Evolutionary conservation across 2,113 vertebrate species (phyloP).

Genomic region (Poeciliopsis occidentalis): DNA sequence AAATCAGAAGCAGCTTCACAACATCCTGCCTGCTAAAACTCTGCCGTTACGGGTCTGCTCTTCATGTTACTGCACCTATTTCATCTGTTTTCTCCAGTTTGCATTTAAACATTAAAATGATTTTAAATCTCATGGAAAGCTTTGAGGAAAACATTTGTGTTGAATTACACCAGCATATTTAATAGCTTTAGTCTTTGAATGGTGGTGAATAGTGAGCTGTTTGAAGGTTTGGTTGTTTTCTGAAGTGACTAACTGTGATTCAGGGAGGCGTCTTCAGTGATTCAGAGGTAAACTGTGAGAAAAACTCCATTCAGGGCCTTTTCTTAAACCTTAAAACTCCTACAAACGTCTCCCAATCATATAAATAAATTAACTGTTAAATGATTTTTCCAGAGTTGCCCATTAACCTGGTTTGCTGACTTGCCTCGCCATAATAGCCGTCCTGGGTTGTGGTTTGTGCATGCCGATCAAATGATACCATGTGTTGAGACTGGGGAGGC

Average conservation of each 20-base stretch:
- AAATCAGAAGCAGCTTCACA: neutral
- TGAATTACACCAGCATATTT: neutral
- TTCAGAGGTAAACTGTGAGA: constrained; percentile 54
- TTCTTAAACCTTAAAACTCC: constrained; percentile 27
- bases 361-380: constrained; percentile 26
- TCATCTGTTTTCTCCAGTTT: neutral
- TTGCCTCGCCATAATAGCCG: constrained; percentile 41
- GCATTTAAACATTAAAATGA: neutral
- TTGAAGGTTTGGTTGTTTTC: constrained; percentile 52
- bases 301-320: constrained; percentile 2
- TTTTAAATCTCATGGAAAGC: constrained; percentile 57
- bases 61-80: neutral
- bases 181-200: constrained; percentile 49
- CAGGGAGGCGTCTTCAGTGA: constrained; percentile 54
- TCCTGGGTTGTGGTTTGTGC: constrained; percentile 51
- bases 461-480: constrained; percentile 50
- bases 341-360: constrained; percentile 32
- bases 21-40: neutral
- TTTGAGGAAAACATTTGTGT: constrained; percentile 54
- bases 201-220: constrained; percentile 49
- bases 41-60: neutral
- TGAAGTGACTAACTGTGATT: constrained; percentile 65
- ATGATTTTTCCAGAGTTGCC: constrained; percentile 44
- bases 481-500: constrained; percentile 39
- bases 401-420: constrained; percentile 46